Evolutionary conservation across 2,888 invertebrate genomes (phyloP).

Genomic region (Phrixothrix hirtus): DNA sequence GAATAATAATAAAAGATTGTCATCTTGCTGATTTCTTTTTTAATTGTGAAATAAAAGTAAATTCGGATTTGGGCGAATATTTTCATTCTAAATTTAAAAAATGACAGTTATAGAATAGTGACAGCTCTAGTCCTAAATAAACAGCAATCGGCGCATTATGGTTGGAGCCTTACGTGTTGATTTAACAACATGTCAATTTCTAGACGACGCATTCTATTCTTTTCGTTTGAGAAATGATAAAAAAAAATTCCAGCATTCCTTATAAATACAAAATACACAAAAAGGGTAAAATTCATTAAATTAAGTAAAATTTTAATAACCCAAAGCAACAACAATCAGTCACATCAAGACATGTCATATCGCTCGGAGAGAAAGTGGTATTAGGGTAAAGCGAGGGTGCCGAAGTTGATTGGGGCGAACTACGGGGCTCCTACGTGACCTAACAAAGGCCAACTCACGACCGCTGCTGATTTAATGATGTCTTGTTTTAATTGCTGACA

Average conservation of each 20-base stretch:
- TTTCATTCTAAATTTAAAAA: constrained; percentile 12
- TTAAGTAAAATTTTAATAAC: constrained; percentile 5
- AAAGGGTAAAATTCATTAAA: not conserved
- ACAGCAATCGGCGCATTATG: constrained; percentile 21
- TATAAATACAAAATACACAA: not conserved
- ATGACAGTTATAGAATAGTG: constrained; percentile 11
- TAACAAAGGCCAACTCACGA: constrained; percentile 55
- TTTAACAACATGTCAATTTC: constrained; percentile 25
- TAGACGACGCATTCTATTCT: constrained; percentile 2
- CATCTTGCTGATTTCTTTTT: too few relatives aligned
- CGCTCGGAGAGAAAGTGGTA: constrained; percentile 30
- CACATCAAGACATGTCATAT: constrained; percentile 59
- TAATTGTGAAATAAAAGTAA: too few relatives aligned
- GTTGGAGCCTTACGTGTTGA: constrained; percentile 18
- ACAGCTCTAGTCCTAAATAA: constrained; percentile 26
- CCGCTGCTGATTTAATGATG: constrained; percentile 57
- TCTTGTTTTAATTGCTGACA: constrained; percentile 59
- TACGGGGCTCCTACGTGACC: constrained; percentile 55
- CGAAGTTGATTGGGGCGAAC: constrained; percentile 35
- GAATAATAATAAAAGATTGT: too few relatives aligned
- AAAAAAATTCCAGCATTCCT: not conserved
- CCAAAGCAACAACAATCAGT: constrained; percentile 13
- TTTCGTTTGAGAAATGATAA: not conserved
- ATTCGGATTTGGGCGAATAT: too few relatives aligned
- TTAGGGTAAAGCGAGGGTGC: constrained; percentile 31